These are phyloP conservation scores for Salminus brasiliensis DNA, from an alignment of 2,113 vertebrate genomes.

Conservation along the genomic window DNA sequence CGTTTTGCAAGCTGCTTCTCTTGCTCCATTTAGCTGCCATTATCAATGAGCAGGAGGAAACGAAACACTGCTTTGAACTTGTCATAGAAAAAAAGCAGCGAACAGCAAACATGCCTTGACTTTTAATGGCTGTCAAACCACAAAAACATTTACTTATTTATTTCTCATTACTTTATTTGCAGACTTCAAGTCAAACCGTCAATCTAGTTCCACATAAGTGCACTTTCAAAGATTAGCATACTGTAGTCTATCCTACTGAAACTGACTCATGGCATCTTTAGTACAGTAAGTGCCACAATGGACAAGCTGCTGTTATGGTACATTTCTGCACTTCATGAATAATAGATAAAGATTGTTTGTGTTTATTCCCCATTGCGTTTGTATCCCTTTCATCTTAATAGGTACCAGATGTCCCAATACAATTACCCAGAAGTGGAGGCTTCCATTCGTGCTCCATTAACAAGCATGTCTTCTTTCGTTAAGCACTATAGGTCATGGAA, in stretches of 20 bases:
- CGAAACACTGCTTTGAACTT: not conserved
- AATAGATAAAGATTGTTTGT: slow-evolving; percentile 60
- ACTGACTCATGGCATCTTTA: slow-evolving; percentile 41
- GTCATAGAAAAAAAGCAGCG: not conserved
- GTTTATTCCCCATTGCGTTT: slow-evolving; percentile 62
- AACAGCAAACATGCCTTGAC: not conserved
- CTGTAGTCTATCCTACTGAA: slow-evolving; percentile 7
- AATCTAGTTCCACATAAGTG: not conserved
- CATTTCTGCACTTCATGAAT: slow-evolving; percentile 53
- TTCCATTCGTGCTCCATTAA: not conserved
- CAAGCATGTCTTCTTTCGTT: not conserved
- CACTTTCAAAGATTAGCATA: not conserved
- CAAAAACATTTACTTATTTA: slow-evolving; percentile 4
- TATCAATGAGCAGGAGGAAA: not conserved
- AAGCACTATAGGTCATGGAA: not conserved
- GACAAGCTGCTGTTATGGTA: slow-evolving; percentile 47
- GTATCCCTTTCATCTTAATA: slow-evolving; percentile 43
- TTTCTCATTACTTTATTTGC: not conserved
- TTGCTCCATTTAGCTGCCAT: not conserved
- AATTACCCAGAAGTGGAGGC: slow-evolving; percentile 24
- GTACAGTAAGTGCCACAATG: slow-evolving; percentile 26
- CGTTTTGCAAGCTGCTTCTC: not conserved
- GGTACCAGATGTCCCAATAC: slow-evolving; percentile 31
- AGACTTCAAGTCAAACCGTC: not conserved
- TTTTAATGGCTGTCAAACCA: not conserved